Conservation (phyloP, 2,797 vertebrate species). For the Loris lydekkerianus region DNA sequence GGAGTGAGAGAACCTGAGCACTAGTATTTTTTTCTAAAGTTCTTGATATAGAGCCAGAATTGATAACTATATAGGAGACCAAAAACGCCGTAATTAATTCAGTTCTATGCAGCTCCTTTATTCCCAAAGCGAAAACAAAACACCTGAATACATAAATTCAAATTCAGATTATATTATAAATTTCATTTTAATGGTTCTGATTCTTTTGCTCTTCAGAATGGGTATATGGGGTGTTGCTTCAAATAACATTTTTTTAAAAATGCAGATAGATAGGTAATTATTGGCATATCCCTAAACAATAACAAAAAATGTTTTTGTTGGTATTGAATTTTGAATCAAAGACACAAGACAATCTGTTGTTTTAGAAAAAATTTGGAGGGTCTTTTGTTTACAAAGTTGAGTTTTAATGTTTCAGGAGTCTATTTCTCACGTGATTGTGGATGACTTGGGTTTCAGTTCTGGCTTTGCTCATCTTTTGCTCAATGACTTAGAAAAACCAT, state of each 20-base stretch:
- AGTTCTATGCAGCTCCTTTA: neutral
- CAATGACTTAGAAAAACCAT: neutral
- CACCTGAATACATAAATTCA: neutral
- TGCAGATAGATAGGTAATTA: neutral
- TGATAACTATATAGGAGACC: neutral
- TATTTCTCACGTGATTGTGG: neutral
- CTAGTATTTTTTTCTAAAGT: neutral
- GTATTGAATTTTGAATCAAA: conserved; percentile 36
- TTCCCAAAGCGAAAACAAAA: conserved; percentile 13
- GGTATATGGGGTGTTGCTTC: neutral
- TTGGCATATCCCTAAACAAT: neutral
- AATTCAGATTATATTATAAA: conserved; percentile 14
- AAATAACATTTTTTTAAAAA: conserved; percentile 33
- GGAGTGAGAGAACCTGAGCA: neutral
- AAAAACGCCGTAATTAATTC: neutral
- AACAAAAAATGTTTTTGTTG: neutral
- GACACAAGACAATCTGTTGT: neutral
- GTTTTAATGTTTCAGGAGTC: neutral
- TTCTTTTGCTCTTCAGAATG: neutral
- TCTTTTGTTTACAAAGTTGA: neutral
- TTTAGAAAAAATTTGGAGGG: neutral
- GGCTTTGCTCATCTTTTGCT: conserved; percentile 31
- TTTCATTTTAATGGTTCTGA: conserved; percentile 54
- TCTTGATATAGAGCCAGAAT: neutral
- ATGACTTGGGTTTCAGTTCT: conserved; percentile 10